A percentile compares a stretch with the other conserved stretches of the same genome.
These are phyloP conservation scores for Zaprionus gabonicus DNA, from an alignment of 1,140 invertebrate genomes.

Conservation along the genomic window DNA sequence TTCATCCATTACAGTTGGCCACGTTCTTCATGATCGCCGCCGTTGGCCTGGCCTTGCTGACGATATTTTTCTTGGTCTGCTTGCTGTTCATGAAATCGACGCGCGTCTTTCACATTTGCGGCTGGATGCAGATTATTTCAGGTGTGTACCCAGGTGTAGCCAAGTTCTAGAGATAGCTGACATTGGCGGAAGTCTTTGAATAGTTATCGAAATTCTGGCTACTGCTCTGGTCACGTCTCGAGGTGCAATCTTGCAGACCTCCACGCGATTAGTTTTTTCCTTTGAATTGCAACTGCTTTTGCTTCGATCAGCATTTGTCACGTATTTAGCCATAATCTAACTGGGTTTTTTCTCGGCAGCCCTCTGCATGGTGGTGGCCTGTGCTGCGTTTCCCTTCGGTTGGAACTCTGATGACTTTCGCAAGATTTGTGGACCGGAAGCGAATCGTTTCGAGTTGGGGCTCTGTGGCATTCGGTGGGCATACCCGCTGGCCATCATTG, in stretches of 20 bases:
- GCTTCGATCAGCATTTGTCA: constrained; percentile 38
- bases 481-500: constrained; percentile 96
- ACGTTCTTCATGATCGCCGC: constrained; percentile 95
- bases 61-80: constrained; percentile 94
- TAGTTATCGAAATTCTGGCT: constrained; percentile 26
- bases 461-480: constrained; percentile 97
- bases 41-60: constrained; percentile 92
- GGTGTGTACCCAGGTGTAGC: constrained; percentile 86
- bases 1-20: constrained; percentile 86
- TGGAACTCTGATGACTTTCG: constrained; percentile 94
- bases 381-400: constrained; percentile 95
- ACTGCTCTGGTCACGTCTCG: constrained; percentile 53
- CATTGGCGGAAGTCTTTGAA: constrained; percentile 27
- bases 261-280: background rate
- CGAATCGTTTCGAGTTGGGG: constrained; percentile 90
- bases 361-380: constrained; percentile 92
- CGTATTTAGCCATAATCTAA: constrained; percentile 18
- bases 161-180: constrained; percentile 9
- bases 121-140: constrained; percentile 96
- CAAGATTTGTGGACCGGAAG: constrained; percentile 93
- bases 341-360: constrained; percentile 86
- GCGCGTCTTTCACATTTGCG: constrained; percentile 96
- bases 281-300: constrained; percentile 15
- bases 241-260: constrained; percentile 29
- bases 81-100: constrained; percentile 98